Evolutionary conservation across 1,140 invertebrate genomes (phyloP).

Genomic region (Leucophenga varia): DNA sequence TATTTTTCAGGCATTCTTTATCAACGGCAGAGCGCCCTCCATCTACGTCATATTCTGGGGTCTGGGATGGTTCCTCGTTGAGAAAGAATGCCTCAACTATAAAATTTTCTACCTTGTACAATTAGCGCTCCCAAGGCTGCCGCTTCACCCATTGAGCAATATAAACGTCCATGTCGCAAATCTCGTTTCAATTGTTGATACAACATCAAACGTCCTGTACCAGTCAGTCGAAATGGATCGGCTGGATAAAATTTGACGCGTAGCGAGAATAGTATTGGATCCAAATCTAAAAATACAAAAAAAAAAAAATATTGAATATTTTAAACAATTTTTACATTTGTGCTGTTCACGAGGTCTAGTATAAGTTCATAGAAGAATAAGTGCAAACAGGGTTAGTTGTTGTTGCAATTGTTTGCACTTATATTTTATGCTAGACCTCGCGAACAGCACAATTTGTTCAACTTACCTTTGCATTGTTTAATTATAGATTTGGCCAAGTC

Average conservation of each 20-base stretch:
- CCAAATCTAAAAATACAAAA: slow-evolving; percentile 65
- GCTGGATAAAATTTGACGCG: slow-evolving; percentile 94
- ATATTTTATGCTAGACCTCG: too few species aligned
- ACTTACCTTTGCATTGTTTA: slow-evolving; percentile 92
- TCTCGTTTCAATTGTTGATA: slow-evolving; percentile 94
- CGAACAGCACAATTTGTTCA: too few species aligned
- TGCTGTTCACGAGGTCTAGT: too few species aligned
- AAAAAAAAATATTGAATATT: not conserved
- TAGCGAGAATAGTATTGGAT: slow-evolving; percentile 87
- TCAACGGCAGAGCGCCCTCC: too few species aligned
- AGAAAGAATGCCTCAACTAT: not conserved
- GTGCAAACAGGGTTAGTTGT: too few species aligned
- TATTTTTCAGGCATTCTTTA: not conserved
- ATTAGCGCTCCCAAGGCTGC: slow-evolving; percentile 88
- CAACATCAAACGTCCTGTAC: slow-evolving; percentile 55
- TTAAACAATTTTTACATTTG: too few species aligned
- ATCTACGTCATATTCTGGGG: too few species aligned
- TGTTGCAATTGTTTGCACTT: too few species aligned
- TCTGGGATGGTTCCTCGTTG: too few species aligned
- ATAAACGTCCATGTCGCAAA: slow-evolving; percentile 88
- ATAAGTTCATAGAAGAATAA: too few species aligned
- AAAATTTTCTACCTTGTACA: slow-evolving; percentile 75
- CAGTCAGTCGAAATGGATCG: slow-evolving; percentile 69
- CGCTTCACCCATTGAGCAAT: slow-evolving; percentile 86
- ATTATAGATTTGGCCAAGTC: slow-evolving; percentile 90